Base-by-base conservation (phyloP, 2,113 vertebrate genomes). In the Tylochromis polylepis region DNA sequence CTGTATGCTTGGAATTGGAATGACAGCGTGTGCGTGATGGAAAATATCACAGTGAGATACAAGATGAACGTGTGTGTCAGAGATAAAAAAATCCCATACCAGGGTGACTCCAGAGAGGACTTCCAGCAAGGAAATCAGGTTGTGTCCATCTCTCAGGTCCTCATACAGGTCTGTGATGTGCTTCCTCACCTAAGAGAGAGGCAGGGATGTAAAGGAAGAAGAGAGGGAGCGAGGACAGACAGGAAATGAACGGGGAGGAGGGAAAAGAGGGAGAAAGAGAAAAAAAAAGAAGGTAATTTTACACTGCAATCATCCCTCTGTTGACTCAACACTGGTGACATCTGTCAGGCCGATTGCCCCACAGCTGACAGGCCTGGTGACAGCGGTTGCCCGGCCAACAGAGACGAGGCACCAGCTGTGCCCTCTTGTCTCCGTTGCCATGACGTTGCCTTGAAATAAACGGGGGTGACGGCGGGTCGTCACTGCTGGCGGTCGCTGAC, bases 111-210 rank as follows among this genome's bases (percentile, higher is more conserved):
- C 98, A 0, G 99, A 99, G 91, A 99, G 97, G 88, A 99, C 98
- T 92, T 99, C 99, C 92, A 99, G 95, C 60, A 99, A 94, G 67
- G 99, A 99, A 57, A 99, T 98, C 79, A 99, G 95, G 96, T 99
- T 99, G 96, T 99, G 98, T 77, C 98, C 98, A 90, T 99, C 98
- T n/a, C 98, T 96, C 75, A 99, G 93, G 89, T 99, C 99, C 80
- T 95, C 95, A 8, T 95, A 95, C 86, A 95, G 56, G 91, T 94
- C 94, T 87, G 91, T 91, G 95, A 99, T 98, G 95, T 99, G 98
- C 93, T 99, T 99, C 83, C 98, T 97, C 95, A 99, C 97, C 98
- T 99, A 94, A 43, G 59, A 77, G 24, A 59, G 49, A 79, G 16
- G 7, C n/a, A 36, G 67, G 70, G 70, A 49, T 49, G 41, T 18